These are phyloP conservation scores for Lasioglossum villosulum DNA, from an alignment of 2,888 invertebrate species.

Conservation along the genomic window DNA sequence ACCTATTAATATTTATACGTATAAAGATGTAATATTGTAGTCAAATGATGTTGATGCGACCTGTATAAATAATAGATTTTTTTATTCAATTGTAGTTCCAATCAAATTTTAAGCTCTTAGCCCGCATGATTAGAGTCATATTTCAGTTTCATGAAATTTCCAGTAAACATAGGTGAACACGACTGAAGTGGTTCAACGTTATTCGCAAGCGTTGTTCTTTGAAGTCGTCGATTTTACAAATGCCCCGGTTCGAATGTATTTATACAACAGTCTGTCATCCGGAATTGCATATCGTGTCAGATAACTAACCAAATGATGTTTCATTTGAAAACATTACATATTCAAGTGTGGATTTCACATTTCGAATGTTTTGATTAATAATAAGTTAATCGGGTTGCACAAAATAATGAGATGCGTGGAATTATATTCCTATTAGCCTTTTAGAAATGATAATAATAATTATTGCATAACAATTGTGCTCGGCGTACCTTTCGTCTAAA, in stretches of 20 bases:
- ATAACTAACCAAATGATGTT: background rate
- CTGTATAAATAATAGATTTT: no score
- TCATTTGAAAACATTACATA: constrained; percentile 2
- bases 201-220: background rate
- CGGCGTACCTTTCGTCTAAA: background rate
- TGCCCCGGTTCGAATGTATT: background rate
- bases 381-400: background rate
- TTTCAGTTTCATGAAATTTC: background rate
- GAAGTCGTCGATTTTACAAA: background rate
- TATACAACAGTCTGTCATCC: background rate
- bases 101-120: no score
- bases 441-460: background rate
- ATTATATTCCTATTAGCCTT: background rate
- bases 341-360: background rate
- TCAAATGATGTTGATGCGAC: no score
- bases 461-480: background rate
- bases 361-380: background rate
- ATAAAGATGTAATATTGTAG: no score
- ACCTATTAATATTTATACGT: no score
- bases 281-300: background rate
- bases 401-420: background rate
- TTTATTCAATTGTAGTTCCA: no score
- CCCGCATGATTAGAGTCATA: background rate
- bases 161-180: background rate
- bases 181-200: background rate